Percentiles rank a stretch among this genome's conserved stretches.
phyloP scores from a whole-genome alignment of 2,888 invertebrate genomes.

The Tenodera sinensis region DNA sequence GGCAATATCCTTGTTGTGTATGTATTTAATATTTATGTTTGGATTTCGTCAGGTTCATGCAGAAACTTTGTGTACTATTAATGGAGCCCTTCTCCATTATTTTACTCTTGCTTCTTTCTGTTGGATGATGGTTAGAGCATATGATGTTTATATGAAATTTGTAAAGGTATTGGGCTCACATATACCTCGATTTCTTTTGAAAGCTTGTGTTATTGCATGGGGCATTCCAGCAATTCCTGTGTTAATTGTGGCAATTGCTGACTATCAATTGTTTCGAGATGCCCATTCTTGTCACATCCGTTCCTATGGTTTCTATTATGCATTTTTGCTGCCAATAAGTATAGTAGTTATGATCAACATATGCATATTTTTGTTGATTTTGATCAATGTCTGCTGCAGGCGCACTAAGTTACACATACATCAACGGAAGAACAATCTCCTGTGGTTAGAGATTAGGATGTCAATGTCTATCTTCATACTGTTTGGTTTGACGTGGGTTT shows the following conservation, averaged over 20 bases:
- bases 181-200: not conserved
- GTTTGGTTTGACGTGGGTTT: not conserved
- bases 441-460: not conserved
- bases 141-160: not conserved
- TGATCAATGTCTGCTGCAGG: not conserved
- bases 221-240: not conserved
- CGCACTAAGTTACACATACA: not conserved
- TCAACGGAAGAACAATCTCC: not conserved
- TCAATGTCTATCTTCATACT: not conserved
- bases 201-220: not conserved
- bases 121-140: not conserved
- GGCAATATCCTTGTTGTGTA: not conserved
- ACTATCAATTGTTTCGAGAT: not conserved
- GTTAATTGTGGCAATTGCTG: not conserved
- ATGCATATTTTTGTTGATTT: not conserved
- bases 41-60: not conserved
- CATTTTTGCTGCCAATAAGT: not conserved
- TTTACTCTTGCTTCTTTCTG: not conserved
- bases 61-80: not conserved
- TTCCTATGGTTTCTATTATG: not conserved
- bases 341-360: not conserved
- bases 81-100: not conserved
- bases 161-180: not conserved
- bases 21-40: not conserved
- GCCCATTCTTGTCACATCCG: not conserved